These are phyloP conservation scores for Cyphomyrus plagiostoma DNA, from an alignment of 2,113 vertebrate genomes.

Conservation along the genomic window DNA sequence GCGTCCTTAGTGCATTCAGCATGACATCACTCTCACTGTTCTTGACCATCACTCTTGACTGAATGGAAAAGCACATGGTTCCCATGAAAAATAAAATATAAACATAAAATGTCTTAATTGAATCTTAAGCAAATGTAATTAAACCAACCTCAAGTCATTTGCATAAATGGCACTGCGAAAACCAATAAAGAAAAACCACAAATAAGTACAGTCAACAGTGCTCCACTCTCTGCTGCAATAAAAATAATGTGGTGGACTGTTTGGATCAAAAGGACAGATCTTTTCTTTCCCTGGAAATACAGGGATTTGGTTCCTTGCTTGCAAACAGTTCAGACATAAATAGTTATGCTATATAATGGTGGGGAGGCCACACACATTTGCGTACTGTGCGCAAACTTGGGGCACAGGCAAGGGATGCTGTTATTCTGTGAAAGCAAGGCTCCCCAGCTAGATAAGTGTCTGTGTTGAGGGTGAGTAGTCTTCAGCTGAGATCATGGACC, in stretches of 20 bases:
- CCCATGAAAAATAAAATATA: conserved; percentile 22
- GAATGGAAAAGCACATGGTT: conserved; percentile 27
- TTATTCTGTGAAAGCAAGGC: not conserved
- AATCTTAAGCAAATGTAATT: conserved; percentile 30
- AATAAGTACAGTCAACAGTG: conserved; percentile 29
- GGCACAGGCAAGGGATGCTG: not conserved
- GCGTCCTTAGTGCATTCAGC: conserved; percentile 3
- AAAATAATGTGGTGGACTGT: conserved; percentile 22
- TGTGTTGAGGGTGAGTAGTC: not conserved
- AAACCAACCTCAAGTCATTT: conserved; percentile 35
- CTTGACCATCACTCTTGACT: too few relatives aligned
- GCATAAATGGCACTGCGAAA: conserved; percentile 25
- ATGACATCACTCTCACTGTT: conserved; percentile 34
- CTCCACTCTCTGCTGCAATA: conserved; percentile 9
- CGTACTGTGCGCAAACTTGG: not conserved
- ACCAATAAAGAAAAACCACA: conserved; percentile 19
- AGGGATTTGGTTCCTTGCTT: conserved; percentile 20
- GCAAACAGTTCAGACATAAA: conserved; percentile 28
- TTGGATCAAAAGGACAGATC: conserved; percentile 10
- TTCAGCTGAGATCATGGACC: not conserved
- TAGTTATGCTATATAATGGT: conserved; percentile 8
- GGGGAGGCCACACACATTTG: not conserved
- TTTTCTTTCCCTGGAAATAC: conserved; percentile 23
- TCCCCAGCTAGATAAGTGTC: not conserved
- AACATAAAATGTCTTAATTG: conserved; percentile 27